These are phyloP conservation scores for Sthenelais limicola DNA, from an alignment of 2,888 invertebrate species.

Conservation along the genomic window DNA sequence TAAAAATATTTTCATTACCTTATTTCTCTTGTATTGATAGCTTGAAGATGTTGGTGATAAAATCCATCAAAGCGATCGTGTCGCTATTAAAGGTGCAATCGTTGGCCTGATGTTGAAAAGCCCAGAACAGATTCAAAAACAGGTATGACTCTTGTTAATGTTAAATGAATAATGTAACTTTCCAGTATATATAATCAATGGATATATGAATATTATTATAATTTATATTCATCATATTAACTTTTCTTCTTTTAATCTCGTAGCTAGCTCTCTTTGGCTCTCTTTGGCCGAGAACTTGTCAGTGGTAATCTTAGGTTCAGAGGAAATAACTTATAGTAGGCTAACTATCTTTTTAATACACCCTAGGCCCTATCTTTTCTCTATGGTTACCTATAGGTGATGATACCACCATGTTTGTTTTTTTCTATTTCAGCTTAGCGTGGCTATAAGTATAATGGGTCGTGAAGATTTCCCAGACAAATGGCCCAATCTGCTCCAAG, in stretches of 20 bases:
- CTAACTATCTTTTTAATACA: no score
- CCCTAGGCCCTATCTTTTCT: no score
- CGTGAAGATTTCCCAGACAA: constrained; percentile 96
- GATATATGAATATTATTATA: no score
- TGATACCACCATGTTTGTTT: no score
- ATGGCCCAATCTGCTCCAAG: constrained; percentile 93
- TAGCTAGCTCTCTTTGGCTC: no score
- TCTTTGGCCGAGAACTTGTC: background rate
- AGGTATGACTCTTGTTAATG: no score
- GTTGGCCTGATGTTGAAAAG: constrained; percentile 94
- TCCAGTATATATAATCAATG: no score
- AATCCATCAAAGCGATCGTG: constrained; percentile 85
- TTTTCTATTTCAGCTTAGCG: constrained; percentile 78
- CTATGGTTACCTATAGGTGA: no score
- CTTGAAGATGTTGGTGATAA: constrained; percentile 84
- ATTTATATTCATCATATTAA: no score
- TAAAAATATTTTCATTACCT: background rate
- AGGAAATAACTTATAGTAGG: no score
- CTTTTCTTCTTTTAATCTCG: no score
- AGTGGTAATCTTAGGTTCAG: background rate
- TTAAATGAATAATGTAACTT: no score
- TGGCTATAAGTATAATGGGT: constrained; percentile 97
- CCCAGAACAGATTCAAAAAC: constrained; percentile 91
- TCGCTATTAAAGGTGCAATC: constrained; percentile 86
- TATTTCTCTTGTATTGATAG: constrained; percentile 65